A percentile compares a stretch with the other conserved stretches of the same genome.
These are phyloP conservation scores for Delphinapterus leucas DNA, from an alignment of 2,113 vertebrate species.

Conservation along the genomic window DNA sequence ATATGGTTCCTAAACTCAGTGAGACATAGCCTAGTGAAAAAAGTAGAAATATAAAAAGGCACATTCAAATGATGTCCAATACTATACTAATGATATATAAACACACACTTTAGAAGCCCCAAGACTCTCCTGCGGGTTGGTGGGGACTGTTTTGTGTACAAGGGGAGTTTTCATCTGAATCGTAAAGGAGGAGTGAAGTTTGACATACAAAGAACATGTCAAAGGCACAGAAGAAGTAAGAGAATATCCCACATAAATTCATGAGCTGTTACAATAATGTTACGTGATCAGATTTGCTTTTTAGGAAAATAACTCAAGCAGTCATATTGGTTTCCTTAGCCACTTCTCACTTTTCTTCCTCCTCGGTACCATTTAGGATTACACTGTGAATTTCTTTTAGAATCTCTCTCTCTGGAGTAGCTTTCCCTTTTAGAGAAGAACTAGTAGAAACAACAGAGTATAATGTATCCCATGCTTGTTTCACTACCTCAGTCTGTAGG, in stretches of 20 bases:
- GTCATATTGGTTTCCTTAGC: neutral
- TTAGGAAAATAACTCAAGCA: neutral
- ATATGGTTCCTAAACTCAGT: neutral
- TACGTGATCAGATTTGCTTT: neutral
- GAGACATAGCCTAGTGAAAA: neutral
- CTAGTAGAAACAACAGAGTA: neutral
- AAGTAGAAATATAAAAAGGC: neutral
- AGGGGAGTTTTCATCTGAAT: neutral
- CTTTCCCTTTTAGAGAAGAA: neutral
- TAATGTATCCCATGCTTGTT: neutral
- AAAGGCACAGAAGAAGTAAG: neutral
- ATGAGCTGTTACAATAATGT: neutral
- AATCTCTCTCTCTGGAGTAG: neutral
- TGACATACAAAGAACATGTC: neutral
- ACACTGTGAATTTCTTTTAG: neutral
- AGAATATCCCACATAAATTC: neutral
- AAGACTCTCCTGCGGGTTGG: neutral
- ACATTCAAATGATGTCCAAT: slow-evolving; percentile 8
- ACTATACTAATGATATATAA: neutral
- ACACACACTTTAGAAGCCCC: neutral
- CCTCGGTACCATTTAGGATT: neutral
- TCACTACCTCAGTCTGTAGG: neutral
- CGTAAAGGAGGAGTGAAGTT: neutral
- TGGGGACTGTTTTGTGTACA: neutral
- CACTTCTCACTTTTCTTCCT: neutral